Evolutionary conservation across 2,113 vertebrate species (phyloP).

Genomic region (Cariama cristata): DNA sequence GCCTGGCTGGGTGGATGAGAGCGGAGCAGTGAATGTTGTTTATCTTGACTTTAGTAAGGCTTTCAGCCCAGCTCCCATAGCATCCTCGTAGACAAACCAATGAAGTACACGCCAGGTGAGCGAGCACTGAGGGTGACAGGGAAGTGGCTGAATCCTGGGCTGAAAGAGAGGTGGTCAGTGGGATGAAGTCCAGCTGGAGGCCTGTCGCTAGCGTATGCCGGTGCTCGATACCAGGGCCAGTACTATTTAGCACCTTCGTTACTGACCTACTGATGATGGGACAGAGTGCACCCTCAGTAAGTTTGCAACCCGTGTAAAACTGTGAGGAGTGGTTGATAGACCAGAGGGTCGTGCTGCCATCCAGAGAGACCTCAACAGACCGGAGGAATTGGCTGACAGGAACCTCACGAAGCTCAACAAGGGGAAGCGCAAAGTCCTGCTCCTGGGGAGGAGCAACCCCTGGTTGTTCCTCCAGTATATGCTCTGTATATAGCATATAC

Average conservation of each 20-base stretch:
- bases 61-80: accelerated
- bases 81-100: background rate
- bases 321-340: background rate
- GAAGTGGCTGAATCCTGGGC: background rate
- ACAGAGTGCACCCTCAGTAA: background rate
- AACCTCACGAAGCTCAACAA: background rate
- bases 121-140: background rate
- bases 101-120: background rate
- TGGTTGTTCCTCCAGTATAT: background rate
- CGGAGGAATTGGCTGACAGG: background rate
- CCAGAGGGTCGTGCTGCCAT: background rate
- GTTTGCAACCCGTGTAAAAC: background rate
- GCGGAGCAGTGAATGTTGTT: background rate
- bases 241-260: background rate
- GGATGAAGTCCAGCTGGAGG: background rate
- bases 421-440: background rate
- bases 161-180: background rate
- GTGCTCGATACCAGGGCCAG: background rate
- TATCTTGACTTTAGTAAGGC: background rate
- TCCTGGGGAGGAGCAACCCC: background rate
- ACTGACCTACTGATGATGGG: background rate
- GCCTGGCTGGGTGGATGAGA: background rate
- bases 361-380: background rate
- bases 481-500: too few species aligned
- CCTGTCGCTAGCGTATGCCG: background rate